Percentiles rank a stretch among this genome's conserved stretches.
Evolutionary conservation across 2,797 vertebrate species (phyloP).

Genomic region (Thamnophis elegans): DNA sequence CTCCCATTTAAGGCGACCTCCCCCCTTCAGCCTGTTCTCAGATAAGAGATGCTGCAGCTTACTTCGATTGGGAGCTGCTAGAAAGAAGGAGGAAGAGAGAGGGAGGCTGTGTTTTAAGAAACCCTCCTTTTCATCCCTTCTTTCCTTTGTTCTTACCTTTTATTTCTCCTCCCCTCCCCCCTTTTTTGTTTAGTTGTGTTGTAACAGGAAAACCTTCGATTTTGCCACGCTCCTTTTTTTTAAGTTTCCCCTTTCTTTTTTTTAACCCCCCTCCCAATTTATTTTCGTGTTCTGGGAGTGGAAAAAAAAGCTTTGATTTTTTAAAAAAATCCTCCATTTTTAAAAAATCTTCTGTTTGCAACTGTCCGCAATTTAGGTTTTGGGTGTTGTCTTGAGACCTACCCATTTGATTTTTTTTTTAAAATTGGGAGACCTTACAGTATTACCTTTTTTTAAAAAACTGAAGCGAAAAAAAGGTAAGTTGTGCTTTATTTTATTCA

Average conservation of each 20-base stretch:
- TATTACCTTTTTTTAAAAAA: slow-evolving; percentile 60
- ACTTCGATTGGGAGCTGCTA: slow-evolving; percentile 83
- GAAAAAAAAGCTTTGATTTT: slow-evolving; percentile 46
- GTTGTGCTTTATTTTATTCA: slow-evolving; percentile 59
- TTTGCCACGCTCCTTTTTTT: slow-evolving; percentile 24
- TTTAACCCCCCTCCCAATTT: slow-evolving; percentile 21
- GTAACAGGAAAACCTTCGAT: slow-evolving; percentile 20
- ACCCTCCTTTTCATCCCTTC: slow-evolving; percentile 76
- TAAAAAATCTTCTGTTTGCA: slow-evolving; percentile 54
- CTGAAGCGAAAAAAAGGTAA: slow-evolving; percentile 72
- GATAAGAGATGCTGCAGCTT: slow-evolving; percentile 84
- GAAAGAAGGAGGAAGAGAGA: slow-evolving; percentile 71
- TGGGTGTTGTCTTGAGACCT: slow-evolving; percentile 71
- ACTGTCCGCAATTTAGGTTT: slow-evolving; percentile 67
- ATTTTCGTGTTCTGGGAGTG: slow-evolving; percentile 59
- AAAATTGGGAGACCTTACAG: slow-evolving; percentile 68
- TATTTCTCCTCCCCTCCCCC: slow-evolving; percentile 70
- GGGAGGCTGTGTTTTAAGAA: slow-evolving; percentile 75
- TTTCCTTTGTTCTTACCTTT: slow-evolving; percentile 50
- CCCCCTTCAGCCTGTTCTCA: slow-evolving; percentile 75
- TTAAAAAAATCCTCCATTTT: background rate
- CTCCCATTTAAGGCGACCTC: slow-evolving; percentile 84
- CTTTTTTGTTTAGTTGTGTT: slow-evolving; percentile 63
- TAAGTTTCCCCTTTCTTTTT: background rate
- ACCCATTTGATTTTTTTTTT: slow-evolving; percentile 69